Evolutionary conservation across 2,113 vertebrate species (phyloP).

Genomic region (Cettia cetti): DNA sequence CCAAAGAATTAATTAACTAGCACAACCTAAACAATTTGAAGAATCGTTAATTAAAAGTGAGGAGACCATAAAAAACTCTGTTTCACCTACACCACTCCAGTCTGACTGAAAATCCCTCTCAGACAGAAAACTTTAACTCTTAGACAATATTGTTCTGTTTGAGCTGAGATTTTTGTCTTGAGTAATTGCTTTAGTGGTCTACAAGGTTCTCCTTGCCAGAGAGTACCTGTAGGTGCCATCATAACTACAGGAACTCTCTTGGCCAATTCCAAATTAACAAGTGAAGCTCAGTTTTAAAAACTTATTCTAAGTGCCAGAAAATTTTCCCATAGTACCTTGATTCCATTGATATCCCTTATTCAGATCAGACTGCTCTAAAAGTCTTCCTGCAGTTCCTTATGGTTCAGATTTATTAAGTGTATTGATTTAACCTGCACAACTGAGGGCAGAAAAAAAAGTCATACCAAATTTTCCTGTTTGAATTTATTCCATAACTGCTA

Average conservation of each 20-base stretch:
- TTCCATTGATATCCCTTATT: background rate
- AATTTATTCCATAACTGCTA: background rate
- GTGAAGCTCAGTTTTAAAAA: background rate
- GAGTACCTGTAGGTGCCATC: background rate
- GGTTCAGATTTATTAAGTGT: background rate
- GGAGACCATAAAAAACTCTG: background rate
- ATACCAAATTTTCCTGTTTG: background rate
- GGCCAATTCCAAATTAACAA: background rate
- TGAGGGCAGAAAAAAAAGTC: background rate
- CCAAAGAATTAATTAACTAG: background rate
- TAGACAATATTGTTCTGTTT: background rate
- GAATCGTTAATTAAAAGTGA: background rate
- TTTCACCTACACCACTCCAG: background rate
- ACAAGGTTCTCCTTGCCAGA: background rate
- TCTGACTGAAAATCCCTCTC: background rate
- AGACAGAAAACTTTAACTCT: background rate
- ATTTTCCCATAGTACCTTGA: background rate
- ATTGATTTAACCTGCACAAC: background rate
- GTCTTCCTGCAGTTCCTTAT: background rate
- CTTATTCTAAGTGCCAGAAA: accelerated
- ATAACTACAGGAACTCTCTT: background rate
- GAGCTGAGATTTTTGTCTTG: background rate
- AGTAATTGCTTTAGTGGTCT: background rate
- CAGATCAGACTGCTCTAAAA: background rate
- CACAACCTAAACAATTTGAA: background rate